These are phyloP conservation scores for Leptopilina drosophilae DNA, from an alignment of 2,888 invertebrate genomes.

Conservation along the genomic window DNA sequence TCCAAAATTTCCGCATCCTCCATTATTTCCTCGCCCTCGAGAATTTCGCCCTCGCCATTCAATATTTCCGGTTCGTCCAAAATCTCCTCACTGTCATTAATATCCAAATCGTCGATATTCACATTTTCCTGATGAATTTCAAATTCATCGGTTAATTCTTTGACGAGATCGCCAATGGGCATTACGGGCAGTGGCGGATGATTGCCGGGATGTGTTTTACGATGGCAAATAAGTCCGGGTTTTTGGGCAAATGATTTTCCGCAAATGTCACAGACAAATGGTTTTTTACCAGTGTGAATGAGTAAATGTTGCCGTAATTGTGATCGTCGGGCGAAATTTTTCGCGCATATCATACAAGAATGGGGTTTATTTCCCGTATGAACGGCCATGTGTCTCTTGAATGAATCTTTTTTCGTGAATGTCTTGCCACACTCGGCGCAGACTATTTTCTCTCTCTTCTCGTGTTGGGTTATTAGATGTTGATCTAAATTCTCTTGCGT, in stretches of 20 bases:
- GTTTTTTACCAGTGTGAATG: constrained; percentile 74
- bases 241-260: constrained; percentile 75
- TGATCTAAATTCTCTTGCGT: constrained; percentile 74
- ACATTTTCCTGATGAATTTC: constrained; percentile 35
- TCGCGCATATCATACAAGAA: constrained; percentile 72
- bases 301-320: constrained; percentile 73
- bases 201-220: constrained; percentile 73
- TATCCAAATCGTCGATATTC: neutral
- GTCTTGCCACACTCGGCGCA: constrained; percentile 75
- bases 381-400: constrained; percentile 74
- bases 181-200: constrained; percentile 75
- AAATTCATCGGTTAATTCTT: constrained; percentile 70
- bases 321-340: constrained; percentile 72
- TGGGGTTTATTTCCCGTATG: constrained; percentile 74
- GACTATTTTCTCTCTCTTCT: constrained; percentile 73
- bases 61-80: neutral
- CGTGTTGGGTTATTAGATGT: constrained; percentile 73
- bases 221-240: constrained; percentile 73
- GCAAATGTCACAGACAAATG: constrained; percentile 74
- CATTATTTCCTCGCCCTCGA: constrained; percentile 51
- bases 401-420: constrained; percentile 74
- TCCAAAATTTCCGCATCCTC: constrained; percentile 12
- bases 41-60: neutral
- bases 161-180: constrained; percentile 75
- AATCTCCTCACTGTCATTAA: neutral